These are phyloP conservation scores for Eristalis arbustorum DNA, from an alignment of 2,888 invertebrate species.

Conservation along the genomic window DNA sequence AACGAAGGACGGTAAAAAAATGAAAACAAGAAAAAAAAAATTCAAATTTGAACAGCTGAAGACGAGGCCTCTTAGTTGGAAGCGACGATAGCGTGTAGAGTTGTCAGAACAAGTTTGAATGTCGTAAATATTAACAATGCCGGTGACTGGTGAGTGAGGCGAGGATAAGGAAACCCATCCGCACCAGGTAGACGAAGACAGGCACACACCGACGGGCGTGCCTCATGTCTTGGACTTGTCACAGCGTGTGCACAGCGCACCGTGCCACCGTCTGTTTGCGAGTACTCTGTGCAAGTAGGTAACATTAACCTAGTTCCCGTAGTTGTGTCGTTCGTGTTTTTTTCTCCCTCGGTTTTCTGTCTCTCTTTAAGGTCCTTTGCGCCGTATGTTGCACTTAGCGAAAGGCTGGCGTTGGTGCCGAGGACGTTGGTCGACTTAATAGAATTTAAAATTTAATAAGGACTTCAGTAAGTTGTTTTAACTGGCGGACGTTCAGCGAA, in stretches of 20 bases:
- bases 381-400: slow-evolving; percentile 15
- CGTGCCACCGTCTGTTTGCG: neutral
- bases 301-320: slow-evolving; percentile 55
- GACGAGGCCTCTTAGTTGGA: slow-evolving; percentile 5
- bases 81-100: slow-evolving; percentile 17
- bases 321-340: neutral
- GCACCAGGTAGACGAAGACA: slow-evolving; percentile 14
- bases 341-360: neutral
- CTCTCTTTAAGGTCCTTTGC: slow-evolving; percentile 7
- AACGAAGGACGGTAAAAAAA: neutral
- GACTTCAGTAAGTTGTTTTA: neutral
- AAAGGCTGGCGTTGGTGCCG: neutral
- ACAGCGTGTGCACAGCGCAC: neutral
- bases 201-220: neutral
- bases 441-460: neutral
- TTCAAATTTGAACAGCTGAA: slow-evolving; percentile 51
- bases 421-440: neutral
- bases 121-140: slow-evolving; percentile 38
- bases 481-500: neutral
- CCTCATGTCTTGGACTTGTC: neutral
- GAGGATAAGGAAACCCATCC: slow-evolving; percentile 1
- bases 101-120: slow-evolving; percentile 22
- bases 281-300: slow-evolving; percentile 36
- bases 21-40: slow-evolving; percentile 8
- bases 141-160: neutral